Evolutionary conservation across 2,113 vertebrate genomes (phyloP).

Genomic region (Rhinichthys klamathensis): DNA sequence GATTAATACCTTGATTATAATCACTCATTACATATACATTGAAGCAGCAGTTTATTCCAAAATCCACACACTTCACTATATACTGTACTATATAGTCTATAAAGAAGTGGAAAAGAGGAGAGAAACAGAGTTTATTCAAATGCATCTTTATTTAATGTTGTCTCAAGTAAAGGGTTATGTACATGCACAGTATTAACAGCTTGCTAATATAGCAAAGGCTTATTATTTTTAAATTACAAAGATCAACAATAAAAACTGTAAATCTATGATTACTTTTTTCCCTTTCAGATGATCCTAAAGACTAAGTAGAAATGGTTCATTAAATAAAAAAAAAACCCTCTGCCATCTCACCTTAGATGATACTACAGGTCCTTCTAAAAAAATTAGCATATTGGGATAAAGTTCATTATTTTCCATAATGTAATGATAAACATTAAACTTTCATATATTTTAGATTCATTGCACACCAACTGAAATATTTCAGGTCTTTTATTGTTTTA

Average conservation of each 20-base stretch:
- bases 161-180: background rate
- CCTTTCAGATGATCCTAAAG: background rate
- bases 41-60: too few relatives aligned
- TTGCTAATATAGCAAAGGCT: slow-evolving; percentile 63
- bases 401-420: too few relatives aligned
- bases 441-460: too few relatives aligned
- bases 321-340: background rate
- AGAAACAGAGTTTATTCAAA: background rate
- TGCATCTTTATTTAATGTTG: slow-evolving; percentile 27
- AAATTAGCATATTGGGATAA: too few relatives aligned
- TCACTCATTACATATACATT: too few relatives aligned
- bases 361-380: too few relatives aligned
- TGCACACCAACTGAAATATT: too few relatives aligned
- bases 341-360: background rate
- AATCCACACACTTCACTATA: too few relatives aligned
- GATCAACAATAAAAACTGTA: background rate
- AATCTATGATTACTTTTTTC: background rate
- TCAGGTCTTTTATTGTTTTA: too few relatives aligned
- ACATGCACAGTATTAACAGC: background rate
- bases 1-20: too few relatives aligned
- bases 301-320: background rate
- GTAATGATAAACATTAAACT: too few relatives aligned
- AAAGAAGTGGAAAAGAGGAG: background rate
- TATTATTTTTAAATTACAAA: slow-evolving; percentile 20
- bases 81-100: too few relatives aligned